Conservation (phyloP, 2,888 invertebrate species). For the Thera obeliscata region DNA sequence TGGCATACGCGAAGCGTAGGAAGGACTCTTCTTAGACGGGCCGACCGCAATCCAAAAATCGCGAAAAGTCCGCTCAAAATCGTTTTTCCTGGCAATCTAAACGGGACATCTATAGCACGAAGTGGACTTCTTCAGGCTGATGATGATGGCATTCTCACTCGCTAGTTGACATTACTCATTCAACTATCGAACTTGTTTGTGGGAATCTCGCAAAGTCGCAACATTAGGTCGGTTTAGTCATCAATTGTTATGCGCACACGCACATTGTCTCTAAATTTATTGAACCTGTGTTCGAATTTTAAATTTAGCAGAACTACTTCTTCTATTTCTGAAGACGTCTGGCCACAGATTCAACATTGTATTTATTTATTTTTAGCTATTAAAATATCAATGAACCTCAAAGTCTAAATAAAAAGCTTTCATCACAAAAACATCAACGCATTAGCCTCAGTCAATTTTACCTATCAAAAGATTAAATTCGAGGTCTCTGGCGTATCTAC, state of each 20-base stretch:
- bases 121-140: no score
- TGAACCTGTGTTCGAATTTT: slow-evolving; percentile 57
- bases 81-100: no score
- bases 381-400: not conserved
- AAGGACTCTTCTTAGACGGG: no score
- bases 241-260: slow-evolving; percentile 74
- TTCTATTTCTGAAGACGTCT: not conserved
- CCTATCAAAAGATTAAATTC: slow-evolving; percentile 26
- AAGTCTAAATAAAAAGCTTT: slow-evolving; percentile 5
- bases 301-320: slow-evolving; percentile 44
- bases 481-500: slow-evolving; percentile 29
- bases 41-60: no score
- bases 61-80: no score
- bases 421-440: slow-evolving; percentile 6
- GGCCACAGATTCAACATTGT: not conserved
- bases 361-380: not conserved
- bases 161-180: slow-evolving; percentile 42
- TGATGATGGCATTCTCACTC: no score
- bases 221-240: slow-evolving; percentile 63
- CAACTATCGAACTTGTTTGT: slow-evolving; percentile 52
- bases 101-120: no score
- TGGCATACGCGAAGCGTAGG: no score
- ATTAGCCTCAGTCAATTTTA: slow-evolving; percentile 23
- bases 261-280: slow-evolving; percentile 65
- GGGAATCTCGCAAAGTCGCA: slow-evolving; percentile 48